Base-by-base conservation (phyloP, 92 coral and sea anemone species). In the Phenganax marumi region DNA sequence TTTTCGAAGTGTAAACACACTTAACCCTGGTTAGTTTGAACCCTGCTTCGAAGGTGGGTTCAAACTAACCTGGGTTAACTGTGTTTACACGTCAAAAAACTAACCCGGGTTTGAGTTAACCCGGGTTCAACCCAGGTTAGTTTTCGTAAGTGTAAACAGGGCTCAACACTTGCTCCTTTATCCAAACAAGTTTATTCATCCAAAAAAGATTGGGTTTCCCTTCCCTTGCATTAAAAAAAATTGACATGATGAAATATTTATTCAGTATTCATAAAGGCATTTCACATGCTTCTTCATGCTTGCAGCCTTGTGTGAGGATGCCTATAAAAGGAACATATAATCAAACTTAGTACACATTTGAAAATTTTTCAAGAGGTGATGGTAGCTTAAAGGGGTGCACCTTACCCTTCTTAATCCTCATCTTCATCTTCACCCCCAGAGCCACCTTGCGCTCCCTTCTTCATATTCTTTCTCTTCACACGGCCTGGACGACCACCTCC, bases 401-500 rank as follows among this genome's bases (percentile, higher is more conserved):
- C n/a, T 66, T 33, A 66, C 72, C 81, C 57, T 78, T 49, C 26
- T 93, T 96, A 91, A 96, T 92, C 97, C 68, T 92, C 97, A 75
- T 96, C 99, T 82, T 93, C 97, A 80, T 96, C 99, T 62, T 96
- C 99, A 51, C 91, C 99, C 79, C 83, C 99, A 12, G 89, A 88
- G 51, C 91, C 93, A 83, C 93, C 88, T n/a, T 81, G 86, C 89
- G 90, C 91, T 57, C 89, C 97, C 89, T 96, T 96, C 90, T 77
- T 96, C 91, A 93, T 86, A 85, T 96, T 96, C 93, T 91, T 96
- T 86, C 99, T 91, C 93, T 96, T 96, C 49, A 96, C 99, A 83
- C 99, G 99, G 0, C 99, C 99, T 65, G 99, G 99, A 52, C 99
- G 89, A 48, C 99, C 99, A 76, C 99, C 99, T 12, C 99, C 99